Base-by-base conservation (phyloP, 2,888 invertebrate species). In the Syritta pipiens region DNA sequence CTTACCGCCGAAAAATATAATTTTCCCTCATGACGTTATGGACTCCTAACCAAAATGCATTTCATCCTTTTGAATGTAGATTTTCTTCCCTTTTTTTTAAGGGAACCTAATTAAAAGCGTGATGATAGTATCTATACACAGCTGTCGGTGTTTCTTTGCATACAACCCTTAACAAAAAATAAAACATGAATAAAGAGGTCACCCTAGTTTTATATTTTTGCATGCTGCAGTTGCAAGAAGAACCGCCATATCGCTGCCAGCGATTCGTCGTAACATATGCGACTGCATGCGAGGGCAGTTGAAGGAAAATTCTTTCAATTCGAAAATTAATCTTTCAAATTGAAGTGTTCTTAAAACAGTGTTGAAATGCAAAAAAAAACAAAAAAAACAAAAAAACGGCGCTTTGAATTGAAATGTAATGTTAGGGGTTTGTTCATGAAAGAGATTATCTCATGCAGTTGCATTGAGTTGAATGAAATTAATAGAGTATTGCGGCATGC, bases 51-150 rank as follows among this genome's bases (percentile, higher is more conserved):
- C 19, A 22, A 35, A 53, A 53, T 32, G 12, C 20, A 22, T 6
- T 60, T 0, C 59, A 14, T 17, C 1, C 37, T n/a, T n/a, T n/a
- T 17, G 37, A 37, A 37, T 37, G 37, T 17, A 17, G 7, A 17
- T 14, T 37, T 35, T 3, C 22, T 14, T 19, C 35, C 10, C 28
- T 28, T 49, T 22, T 26, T 24, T n/a, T 37, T 17, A 37, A 37
- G 37, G 49, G 24, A 57, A 42, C 40, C 48, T 57, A 72, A 65
- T 72, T 72, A 57, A 57, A 65, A 35, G 24, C 32, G 32, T 49
- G n/a, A 72, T 65, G 65, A 65, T 65, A 57, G 49, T 44, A 72
- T 72, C 72, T 72, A 28, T 14, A 30, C 26, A 65, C 72, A 72
- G 63, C 72, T 72, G 63, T 57, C 57, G 48, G 48, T 22, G 32